These are phyloP conservation scores for Chirona hameri DNA, from an alignment of 2,888 invertebrate genomes.

Conservation along the genomic window DNA sequence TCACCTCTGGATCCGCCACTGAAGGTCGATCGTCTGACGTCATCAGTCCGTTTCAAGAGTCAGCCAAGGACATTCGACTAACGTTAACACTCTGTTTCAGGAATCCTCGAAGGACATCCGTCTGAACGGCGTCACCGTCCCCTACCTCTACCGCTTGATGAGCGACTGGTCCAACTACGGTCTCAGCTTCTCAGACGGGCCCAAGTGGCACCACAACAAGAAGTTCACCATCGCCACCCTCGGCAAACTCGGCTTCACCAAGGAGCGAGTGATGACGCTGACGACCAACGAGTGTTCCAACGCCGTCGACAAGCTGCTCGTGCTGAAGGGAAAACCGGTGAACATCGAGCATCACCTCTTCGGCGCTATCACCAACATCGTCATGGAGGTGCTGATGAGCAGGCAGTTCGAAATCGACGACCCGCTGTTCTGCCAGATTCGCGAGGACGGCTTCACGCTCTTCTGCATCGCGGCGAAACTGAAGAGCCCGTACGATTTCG, in stretches of 20 bases:
- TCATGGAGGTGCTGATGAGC: not conserved
- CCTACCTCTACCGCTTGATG: not conserved
- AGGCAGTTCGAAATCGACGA: not conserved
- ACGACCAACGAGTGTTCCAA: not conserved
- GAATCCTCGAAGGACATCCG: not conserved
- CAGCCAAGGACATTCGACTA: too few relatives aligned
- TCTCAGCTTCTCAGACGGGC: not conserved
- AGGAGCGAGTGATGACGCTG: not conserved
- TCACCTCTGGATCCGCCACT: too few relatives aligned
- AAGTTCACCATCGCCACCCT: not conserved
- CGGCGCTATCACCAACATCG: not conserved
- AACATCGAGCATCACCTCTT: not conserved
- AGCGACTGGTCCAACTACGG: not conserved
- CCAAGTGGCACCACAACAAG: not conserved
- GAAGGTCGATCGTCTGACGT: too few relatives aligned
- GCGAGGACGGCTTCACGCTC: not conserved
- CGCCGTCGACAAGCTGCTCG: not conserved
- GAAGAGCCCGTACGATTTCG: not conserved
- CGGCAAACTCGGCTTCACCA: not conserved
- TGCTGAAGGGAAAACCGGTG: not conserved
- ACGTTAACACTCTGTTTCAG: not conserved
- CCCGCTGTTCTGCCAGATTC: not conserved
- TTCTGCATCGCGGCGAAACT: not conserved
- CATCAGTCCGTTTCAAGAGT: too few relatives aligned
- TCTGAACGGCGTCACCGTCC: not conserved